phyloP scores from a whole-genome alignment of 2,113 vertebrate species.

The Lampris incognitus region DNA sequence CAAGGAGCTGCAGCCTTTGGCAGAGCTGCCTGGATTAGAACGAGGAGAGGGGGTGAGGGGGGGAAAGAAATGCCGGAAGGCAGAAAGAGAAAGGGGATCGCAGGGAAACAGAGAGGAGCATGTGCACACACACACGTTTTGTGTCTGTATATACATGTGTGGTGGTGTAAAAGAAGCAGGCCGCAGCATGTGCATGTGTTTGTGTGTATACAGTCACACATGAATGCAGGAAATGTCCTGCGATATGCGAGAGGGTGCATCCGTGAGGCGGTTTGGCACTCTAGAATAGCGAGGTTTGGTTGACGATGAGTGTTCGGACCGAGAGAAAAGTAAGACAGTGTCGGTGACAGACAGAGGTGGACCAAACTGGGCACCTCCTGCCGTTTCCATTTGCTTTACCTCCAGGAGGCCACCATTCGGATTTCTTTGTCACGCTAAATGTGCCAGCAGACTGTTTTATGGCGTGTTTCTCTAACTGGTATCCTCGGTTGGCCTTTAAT shows the following conservation, averaged over 20 bases:
- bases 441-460: not conserved
- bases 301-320: not conserved
- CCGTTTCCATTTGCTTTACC: constrained; percentile 59
- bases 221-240: constrained; percentile 10
- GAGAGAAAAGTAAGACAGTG: constrained; percentile 34
- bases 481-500: constrained; percentile 21
- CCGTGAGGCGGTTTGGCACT: not conserved
- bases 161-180: not conserved
- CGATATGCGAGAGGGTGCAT: constrained; percentile 26
- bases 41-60: constrained; percentile 30
- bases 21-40: constrained; percentile 10
- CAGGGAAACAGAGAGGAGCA: not conserved
- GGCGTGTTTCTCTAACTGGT: not conserved
- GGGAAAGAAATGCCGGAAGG: constrained; percentile 39
- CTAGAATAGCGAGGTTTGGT: constrained; percentile 23
- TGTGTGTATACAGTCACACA: constrained; percentile 27
- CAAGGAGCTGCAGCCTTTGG: constrained; percentile 58
- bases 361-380: constrained; percentile 37
- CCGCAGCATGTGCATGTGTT: constrained; percentile 13
- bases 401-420: constrained; percentile 4
- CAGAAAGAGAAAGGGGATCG: constrained; percentile 30
- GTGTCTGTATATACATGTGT: not conserved
- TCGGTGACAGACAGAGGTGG: constrained; percentile 48
- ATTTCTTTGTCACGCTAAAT: constrained; percentile 23
- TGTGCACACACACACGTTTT: not conserved